phyloP scores from a whole-genome alignment of 2,113 vertebrate species.

The Potamarius usumacintae region DNA sequence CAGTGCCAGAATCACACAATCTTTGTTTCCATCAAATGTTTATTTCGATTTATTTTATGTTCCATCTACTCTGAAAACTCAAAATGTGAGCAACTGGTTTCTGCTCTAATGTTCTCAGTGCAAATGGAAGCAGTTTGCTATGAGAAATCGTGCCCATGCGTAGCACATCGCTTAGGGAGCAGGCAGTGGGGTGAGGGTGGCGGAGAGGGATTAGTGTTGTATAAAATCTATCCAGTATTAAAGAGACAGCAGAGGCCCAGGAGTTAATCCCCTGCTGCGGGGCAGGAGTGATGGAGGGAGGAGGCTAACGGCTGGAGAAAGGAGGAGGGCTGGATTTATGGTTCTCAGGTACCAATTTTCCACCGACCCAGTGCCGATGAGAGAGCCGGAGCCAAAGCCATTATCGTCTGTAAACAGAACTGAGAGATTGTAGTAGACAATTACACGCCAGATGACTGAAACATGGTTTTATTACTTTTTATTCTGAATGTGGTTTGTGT shows the following conservation, averaged over 20 bases:
- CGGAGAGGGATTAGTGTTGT: constrained; percentile 63
- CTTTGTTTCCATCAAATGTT: not conserved
- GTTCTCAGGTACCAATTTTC: constrained; percentile 42
- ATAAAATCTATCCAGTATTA: constrained; percentile 68
- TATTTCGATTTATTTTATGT: not conserved
- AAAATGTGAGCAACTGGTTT: not conserved
- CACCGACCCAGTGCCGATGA: not conserved
- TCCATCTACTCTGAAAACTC: not conserved
- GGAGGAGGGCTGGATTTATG: constrained; percentile 49
- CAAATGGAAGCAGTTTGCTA: not conserved
- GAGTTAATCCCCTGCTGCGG: constrained; percentile 65
- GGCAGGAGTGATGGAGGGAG: constrained; percentile 45
- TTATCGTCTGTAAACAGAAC: constrained; percentile 25
- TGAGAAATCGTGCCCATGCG: constrained; percentile 11
- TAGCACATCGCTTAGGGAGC: constrained; percentile 56
- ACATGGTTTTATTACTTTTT: not conserved
- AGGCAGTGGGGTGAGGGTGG: constrained; percentile 43
- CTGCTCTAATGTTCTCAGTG: not conserved
- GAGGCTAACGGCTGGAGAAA: constrained; percentile 11
- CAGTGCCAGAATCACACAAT: not conserved
- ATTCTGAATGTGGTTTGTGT: not conserved
- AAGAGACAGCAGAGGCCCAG: constrained; percentile 56
- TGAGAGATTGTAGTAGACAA: constrained; percentile 4
- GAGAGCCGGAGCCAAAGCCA: not conserved
- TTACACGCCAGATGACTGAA: constrained; percentile 1